Base-by-base conservation (phyloP, 2,797 vertebrate species). In the Pteropus rufus region DNA sequence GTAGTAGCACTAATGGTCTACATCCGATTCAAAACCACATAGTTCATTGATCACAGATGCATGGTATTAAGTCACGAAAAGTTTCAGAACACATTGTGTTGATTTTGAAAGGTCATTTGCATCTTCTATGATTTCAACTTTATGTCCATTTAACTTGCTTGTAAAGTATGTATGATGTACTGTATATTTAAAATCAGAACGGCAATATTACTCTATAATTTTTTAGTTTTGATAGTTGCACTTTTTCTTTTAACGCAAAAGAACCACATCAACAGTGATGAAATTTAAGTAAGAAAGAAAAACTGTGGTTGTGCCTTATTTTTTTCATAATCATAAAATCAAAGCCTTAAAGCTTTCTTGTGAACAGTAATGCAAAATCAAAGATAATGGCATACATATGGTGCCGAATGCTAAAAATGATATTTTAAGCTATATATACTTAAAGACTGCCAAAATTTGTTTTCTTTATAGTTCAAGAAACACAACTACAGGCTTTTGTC, bases 291-390 rank as follows among this genome's bases (percentile, higher is more conserved):
- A 98, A 98, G 98, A 98, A 98, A 98, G 98, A 98, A 99, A 99
- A 98, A 98, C 98, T 98, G 98, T 98, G 98, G 98, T 98, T 99
- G 98, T 99, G 98, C 98, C 98, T 98, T 98, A 98, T 98, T 98
- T 98, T 98, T 98, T 98, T 98, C 98, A 98, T 98, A 98, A 98
- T 99, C 98, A 98, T 98, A 99, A 99, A 99, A 98, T 98, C 98
- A 98, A 98, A 98, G 99, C 98, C 99, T 98, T 98, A 98, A 98
- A 98, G 97, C 98, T 99, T 99, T 98, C 98, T 98, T 98, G 98
- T 99, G 99, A 99, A 99, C 99, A 99, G 98, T 99, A 99, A 99
- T 99, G 99, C 98, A 99, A 99, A 99, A 99, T 98, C 98, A 99
- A 99, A 99, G 99, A 99, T 99, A 98, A 99, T 98, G 99, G 99